Conservation (phyloP, 2,888 invertebrate species). For the Meloe dianella region DNA sequence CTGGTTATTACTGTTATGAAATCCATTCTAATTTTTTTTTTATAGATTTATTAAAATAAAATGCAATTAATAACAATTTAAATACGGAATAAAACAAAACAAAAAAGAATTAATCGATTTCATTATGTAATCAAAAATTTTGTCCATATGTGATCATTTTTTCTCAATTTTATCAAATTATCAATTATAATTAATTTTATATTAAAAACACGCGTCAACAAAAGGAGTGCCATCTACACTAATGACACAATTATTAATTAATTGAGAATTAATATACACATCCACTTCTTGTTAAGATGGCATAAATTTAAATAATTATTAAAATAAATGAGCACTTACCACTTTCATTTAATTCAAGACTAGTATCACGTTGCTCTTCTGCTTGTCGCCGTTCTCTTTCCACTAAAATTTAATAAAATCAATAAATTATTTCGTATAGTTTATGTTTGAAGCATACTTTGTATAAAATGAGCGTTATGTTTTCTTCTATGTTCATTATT, state of each 20-base stretch:
- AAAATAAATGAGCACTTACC: conserved; percentile 47
- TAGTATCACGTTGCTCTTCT: conserved; percentile 52
- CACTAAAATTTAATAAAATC: conserved; percentile 43
- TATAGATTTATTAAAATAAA: not conserved
- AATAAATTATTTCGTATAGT: conserved; percentile 14
- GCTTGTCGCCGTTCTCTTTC: conserved; percentile 54
- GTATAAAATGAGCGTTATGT: conserved; percentile 58
- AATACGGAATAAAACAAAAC: not conserved
- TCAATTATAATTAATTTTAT: not conserved
- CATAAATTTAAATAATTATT: not conserved
- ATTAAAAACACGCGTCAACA: not conserved
- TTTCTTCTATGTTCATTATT: conserved; percentile 57
- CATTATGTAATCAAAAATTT: not conserved
- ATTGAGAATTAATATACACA: not conserved
- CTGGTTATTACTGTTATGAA: conserved; percentile 11
- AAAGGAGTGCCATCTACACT: not conserved
- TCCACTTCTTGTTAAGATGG: not conserved
- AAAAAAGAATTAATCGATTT: not conserved
- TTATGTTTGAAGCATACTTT: conserved; percentile 52
- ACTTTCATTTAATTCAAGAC: conserved; percentile 47
- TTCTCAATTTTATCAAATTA: not conserved
- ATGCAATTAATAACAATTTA: not conserved
- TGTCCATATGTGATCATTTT: not conserved
- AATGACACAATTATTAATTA: not conserved
- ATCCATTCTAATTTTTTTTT: conserved; percentile 1